Base-by-base conservation (phyloP, 2,113 vertebrate species). In the Chaetorhynchus papuensis region DNA sequence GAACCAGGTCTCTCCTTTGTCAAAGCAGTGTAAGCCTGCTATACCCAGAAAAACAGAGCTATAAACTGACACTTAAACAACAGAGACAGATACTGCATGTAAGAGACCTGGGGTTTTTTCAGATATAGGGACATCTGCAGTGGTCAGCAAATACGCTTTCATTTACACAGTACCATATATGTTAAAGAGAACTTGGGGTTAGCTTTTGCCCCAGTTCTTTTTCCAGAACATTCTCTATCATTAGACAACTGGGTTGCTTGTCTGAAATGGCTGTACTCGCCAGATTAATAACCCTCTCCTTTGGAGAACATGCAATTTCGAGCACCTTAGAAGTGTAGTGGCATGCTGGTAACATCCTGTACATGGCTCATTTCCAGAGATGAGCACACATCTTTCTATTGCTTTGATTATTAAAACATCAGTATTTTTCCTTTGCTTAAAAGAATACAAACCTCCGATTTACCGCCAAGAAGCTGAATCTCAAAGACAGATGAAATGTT, bases 241-340 rank as follows among this genome's bases (percentile, higher is more conserved):
- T 33, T 64, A 76, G n/a, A 85, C 33, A 76, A 31, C 15, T 0
- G 0, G 35, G 42, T 7, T 14, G 35, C 17, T 47, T 3, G 0
- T 77, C 44, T 82, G 13, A 71, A 54, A 13, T 21, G 9, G 4
- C 4, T 78, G 27, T 56, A 9, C 7, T 75, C 0, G 0, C 21
- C 17, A 18, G 13, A 70, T 10, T 14, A 6, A 7, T 47, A 71
- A 77, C 31, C 2, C 1, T 61, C 8, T 64, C 2, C 10, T 52
- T 24, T 57, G 49, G 66, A 85, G 15, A 59, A 6, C 26, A 17
- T 30, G 23, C 1, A 26, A 11, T 56, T 82, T 53, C 4, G 2
- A 82, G 30, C 3, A 71, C 35, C 44, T 37, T 14, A 83, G 26
- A 31, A 89, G 11, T 54, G 4, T 39, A 45, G 11, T 13, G 30